Percentiles rank a stretch among this genome's conserved stretches.
These are phyloP conservation scores for Cephus rjabovi DNA, from an alignment of 2,888 invertebrate species.

Conservation along the genomic window DNA sequence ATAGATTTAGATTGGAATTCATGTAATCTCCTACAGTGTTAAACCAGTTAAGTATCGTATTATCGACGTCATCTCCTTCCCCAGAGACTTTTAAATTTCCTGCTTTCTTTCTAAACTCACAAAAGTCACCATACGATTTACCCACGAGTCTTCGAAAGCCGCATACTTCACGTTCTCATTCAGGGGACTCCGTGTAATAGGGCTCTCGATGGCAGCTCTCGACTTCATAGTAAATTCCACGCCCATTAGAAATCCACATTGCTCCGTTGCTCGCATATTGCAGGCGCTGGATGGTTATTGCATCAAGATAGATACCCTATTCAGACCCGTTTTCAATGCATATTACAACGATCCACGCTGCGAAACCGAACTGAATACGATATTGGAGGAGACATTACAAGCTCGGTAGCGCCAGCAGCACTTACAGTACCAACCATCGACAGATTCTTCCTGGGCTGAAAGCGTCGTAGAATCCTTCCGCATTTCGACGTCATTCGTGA, in stretches of 20 bases:
- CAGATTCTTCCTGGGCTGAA: not conserved
- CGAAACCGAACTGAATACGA: constrained; percentile 51
- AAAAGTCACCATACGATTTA: not conserved
- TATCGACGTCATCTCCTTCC: not conserved
- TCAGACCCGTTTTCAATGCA: constrained; percentile 47
- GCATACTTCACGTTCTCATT: not conserved
- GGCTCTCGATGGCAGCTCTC: not conserved
- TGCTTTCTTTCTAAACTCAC: not conserved
- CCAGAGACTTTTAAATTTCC: not conserved
- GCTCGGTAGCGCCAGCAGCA: not conserved
- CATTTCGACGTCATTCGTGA: not conserved
- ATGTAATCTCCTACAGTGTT: not conserved
- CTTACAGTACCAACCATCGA: not conserved
- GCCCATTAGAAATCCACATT: constrained; percentile 16
- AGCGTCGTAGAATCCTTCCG: not conserved
- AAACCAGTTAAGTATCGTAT: not conserved
- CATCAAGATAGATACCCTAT: constrained; percentile 47
- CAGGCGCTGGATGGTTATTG: constrained; percentile 40
- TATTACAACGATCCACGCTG: constrained; percentile 51
- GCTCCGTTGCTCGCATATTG: constrained; percentile 35
- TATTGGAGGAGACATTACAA: constrained; percentile 40
- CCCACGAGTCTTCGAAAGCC: not conserved
- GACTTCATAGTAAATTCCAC: constrained; percentile 6
- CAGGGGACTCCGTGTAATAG: not conserved
- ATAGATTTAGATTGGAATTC: not conserved